Evolutionary conservation across 2,888 invertebrate species (phyloP).

Genomic region (Syritta pipiens): DNA sequence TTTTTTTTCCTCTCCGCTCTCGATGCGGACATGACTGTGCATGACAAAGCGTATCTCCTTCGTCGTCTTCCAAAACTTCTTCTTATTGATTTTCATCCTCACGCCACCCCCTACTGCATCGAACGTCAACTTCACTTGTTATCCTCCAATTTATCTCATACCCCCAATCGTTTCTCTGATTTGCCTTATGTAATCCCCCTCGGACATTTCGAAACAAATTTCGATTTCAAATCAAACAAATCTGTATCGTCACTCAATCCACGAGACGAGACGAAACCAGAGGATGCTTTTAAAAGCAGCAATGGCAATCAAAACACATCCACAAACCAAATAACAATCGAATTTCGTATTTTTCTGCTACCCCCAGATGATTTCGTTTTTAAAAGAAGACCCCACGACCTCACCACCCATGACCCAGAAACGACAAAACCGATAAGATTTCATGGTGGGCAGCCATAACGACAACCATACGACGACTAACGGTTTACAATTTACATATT

Average conservation of each 20-base stretch:
- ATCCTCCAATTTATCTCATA: too few relatives aligned
- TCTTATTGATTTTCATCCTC: too few relatives aligned
- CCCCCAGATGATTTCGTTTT: neutral
- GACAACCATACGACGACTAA: neutral
- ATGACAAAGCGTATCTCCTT: too few relatives aligned
- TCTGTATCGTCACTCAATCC: neutral
- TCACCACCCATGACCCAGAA: neutral
- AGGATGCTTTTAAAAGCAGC: neutral
- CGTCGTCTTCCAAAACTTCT: too few relatives aligned
- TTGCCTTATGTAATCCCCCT: neutral
- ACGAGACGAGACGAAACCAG: neutral
- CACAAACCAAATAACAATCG: conserved; percentile 1
- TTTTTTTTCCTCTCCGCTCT: too few relatives aligned
- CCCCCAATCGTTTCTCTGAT: too few relatives aligned
- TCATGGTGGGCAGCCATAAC: neutral
- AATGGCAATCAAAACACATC: conserved; percentile 11
- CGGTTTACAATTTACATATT: neutral
- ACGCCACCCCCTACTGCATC: too few relatives aligned
- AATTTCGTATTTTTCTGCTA: neutral
- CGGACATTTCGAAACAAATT: neutral
- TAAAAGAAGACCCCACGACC: neutral
- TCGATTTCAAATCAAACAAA: neutral
- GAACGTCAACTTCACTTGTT: too few relatives aligned
- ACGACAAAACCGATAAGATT: neutral
- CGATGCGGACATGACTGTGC: too few relatives aligned